A percentile compares a stretch with the other conserved stretches of the same genome.
Conservation (phyloP, 2,797 vertebrate genomes). For the Pangasius sanitwongsei region DNA sequence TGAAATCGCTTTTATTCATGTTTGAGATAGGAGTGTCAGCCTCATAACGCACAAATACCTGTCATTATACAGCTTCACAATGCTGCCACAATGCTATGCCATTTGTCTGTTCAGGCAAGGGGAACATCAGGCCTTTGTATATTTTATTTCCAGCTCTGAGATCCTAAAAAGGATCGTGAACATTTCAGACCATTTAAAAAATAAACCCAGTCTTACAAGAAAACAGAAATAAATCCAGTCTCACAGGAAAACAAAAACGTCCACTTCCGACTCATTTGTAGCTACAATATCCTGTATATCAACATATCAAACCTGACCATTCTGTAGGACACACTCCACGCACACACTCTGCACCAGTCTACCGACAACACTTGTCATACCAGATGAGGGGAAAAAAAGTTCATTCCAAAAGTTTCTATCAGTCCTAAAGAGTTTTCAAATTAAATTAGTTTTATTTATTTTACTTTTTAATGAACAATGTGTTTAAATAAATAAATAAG, state of each 20-base stretch:
- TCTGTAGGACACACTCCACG: background rate
- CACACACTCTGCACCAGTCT: background rate
- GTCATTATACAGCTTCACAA: slow-evolving; percentile 52
- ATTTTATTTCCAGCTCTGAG: slow-evolving; percentile 11
- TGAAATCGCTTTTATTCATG: slow-evolving; percentile 42
- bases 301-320: background rate
- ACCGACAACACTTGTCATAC: background rate
- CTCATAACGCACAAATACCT: slow-evolving; percentile 43
- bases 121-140: slow-evolving; percentile 32
- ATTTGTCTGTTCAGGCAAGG: slow-evolving; percentile 34
- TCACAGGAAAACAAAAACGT: background rate
- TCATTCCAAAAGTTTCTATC: background rate
- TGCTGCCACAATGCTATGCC: slow-evolving; percentile 6
- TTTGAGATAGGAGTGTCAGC: slow-evolving; percentile 36
- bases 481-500: background rate
- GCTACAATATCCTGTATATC: background rate
- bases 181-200: background rate
- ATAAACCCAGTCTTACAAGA: too few species aligned
- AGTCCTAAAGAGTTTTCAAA: background rate
- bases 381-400: background rate
- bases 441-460: background rate
- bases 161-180: slow-evolving; percentile 3
- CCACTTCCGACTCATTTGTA: background rate
- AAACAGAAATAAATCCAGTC: too few species aligned
- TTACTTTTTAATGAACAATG: background rate